Base-by-base conservation (phyloP, 2,113 vertebrate genomes). In the Muscicapa adusta region DNA sequence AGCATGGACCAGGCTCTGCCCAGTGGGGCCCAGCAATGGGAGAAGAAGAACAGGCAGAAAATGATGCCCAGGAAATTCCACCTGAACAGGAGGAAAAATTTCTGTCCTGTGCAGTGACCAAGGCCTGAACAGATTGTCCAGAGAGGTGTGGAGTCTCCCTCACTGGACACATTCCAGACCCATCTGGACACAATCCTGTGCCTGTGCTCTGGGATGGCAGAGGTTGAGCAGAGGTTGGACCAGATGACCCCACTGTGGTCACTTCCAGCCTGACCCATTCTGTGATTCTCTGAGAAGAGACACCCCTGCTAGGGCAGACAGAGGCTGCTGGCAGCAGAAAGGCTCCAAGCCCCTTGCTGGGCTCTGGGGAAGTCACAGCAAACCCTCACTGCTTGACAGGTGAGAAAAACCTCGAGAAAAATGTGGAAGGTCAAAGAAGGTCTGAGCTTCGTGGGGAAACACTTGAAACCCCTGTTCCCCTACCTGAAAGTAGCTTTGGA, bases 21-120 rank as follows among this genome's bases (percentile, higher is more conserved):
- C 8, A 0, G 0, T 5, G 16, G 24, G 6, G 8, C 16, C 11
- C 29, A 68, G 38, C 24, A 75, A 31, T 0, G 5, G 40, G 1
- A 75, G 4, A 6, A 24, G 56, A 76, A 5, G 22, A 74, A 24
- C 2, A 5, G 8, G n/a, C 29, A 61, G 40, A 1, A 61, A 61
- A 24, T 54, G 14, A 60, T 68, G n/a, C 47, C 29, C 29, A 75
- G 62, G 11, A 22, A 47, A 9, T 23, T 23, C n/a, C 14, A 47
- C 25, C 9, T 40, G 40, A 13, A 26, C 11, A 19, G 5, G 29
- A 68, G 47, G 20, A 5, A 54, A 9, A 61, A 60, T 0, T 65
- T 57, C 24, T 38, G 5, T 9, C 28, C 8, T n/a, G 45, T 8
- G 47, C 19, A 54, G 29, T 47, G 61, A 18, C 40, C 11, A 1